phyloP scores from a whole-genome alignment of 1,140 invertebrate genomes.

The Forficula auricularia region DNA sequence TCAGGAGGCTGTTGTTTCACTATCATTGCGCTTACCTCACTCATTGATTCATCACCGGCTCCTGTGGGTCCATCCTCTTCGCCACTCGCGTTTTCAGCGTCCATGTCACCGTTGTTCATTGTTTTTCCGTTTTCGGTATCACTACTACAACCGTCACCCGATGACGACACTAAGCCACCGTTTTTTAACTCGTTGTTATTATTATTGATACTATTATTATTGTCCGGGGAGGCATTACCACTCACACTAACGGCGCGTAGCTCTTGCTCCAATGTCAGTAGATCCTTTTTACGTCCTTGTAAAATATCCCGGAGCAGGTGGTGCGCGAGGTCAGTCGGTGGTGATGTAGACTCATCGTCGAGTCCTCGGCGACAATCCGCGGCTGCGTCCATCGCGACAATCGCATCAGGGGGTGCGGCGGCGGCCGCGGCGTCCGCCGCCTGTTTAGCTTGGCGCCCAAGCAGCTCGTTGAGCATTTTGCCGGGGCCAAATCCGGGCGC shows the following conservation, averaged over 20 bases:
- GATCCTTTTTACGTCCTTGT: conserved; percentile 59
- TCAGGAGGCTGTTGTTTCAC: conserved; percentile 31
- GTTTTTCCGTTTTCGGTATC: conserved; percentile 19
- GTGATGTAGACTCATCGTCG: conserved; percentile 16
- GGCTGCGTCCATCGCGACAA: conserved; percentile 20
- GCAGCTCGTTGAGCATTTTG: conserved; percentile 67
- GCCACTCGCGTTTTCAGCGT: conserved; percentile 29
- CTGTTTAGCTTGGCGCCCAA: conserved; percentile 56
- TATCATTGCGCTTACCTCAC: conserved; percentile 28
- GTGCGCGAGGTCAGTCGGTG: conserved; percentile 32
- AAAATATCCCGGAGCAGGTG: conserved; percentile 69
- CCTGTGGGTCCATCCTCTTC: conserved; percentile 25
- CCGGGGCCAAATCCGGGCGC: conserved; percentile 59
- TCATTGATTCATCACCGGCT: conserved; percentile 24
- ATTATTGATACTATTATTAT: conserved; percentile 29
- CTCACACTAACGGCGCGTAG: conserved; percentile 25
- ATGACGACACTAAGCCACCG: conserved; percentile 6
- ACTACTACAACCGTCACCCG: conserved; percentile 8
- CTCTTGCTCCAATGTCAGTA: conserved; percentile 43
- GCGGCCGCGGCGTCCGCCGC: conserved; percentile 42
- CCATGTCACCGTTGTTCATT: conserved; percentile 31
- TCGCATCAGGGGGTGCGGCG: conserved; percentile 38
- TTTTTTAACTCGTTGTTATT: conserved; percentile 28
- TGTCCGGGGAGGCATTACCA: conserved; percentile 25
- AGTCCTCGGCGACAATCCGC: conserved; percentile 18